A percentile compares a stretch with the other conserved stretches of the same genome.
Evolutionary conservation across 2,797 vertebrate genomes (phyloP).

Genomic region (Prionace glauca): DNA sequence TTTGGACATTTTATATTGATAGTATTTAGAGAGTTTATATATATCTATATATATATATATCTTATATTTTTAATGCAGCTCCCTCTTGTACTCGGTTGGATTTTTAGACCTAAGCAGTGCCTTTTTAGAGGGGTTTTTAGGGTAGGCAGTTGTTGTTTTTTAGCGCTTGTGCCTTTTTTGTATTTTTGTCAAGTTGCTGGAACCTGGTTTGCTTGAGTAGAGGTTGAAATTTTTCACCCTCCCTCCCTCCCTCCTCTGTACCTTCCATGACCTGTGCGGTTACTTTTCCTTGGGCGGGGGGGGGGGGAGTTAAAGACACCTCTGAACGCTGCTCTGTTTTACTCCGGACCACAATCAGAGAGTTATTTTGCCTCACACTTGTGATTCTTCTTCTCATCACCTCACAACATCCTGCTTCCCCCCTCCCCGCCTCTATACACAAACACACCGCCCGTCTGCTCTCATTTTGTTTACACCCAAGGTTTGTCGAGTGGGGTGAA

Average conservation of each 20-base stretch:
- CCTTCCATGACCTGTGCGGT: not conserved
- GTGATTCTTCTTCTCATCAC: too few species aligned
- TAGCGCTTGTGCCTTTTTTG: not conserved
- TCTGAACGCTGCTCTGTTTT: not conserved
- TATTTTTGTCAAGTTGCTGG: not conserved
- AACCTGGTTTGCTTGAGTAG: not conserved
- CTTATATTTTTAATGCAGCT: not conserved
- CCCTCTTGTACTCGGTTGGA: not conserved
- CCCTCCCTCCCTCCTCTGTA: too few species aligned
- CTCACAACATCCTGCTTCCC: too few species aligned
- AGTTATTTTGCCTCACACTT: not conserved
- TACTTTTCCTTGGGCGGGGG: not conserved
- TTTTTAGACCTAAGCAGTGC: not conserved
- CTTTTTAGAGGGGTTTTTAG: slow-evolving; percentile 20
- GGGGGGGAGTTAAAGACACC: too few species aligned
- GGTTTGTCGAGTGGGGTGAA: too few species aligned
- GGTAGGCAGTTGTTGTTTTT: not conserved
- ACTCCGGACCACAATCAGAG: not conserved
- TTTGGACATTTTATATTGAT: slow-evolving; percentile 23
- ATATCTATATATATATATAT: not conserved
- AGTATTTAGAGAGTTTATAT: not conserved
- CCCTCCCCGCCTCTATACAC: not conserved
- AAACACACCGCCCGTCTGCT: not conserved
- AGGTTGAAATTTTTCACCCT: not conserved
- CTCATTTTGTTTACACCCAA: not conserved